These are phyloP conservation scores for Setophaga petechia DNA, from an alignment of 2,113 vertebrate species.

Conservation along the genomic window DNA sequence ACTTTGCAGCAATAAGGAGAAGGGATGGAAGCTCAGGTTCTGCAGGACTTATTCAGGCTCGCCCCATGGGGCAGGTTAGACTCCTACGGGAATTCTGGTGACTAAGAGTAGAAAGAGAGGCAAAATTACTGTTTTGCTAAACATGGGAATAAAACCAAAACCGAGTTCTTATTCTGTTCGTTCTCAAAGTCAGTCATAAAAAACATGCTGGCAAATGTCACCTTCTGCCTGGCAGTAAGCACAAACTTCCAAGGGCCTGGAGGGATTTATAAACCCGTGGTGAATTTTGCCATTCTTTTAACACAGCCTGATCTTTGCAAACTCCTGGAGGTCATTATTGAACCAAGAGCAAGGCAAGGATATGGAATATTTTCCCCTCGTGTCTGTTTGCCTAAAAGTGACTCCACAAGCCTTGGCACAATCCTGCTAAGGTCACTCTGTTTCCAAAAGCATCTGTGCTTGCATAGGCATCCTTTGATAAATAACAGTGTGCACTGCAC, in stretches of 20 bases:
- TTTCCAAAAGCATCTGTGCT: constrained; percentile 46
- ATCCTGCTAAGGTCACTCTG: constrained; percentile 26
- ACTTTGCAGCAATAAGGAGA: neutral
- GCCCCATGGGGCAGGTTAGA: neutral
- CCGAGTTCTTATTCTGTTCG: neutral
- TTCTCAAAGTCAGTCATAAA: constrained; percentile 38
- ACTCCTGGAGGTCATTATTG: neutral
- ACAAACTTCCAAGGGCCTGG: constrained; percentile 40
- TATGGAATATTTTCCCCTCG: neutral
- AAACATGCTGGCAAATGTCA: constrained; percentile 46
- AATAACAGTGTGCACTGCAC: neutral
- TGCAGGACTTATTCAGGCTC: neutral
- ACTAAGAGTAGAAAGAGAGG: neutral
- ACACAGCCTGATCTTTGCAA: neutral
- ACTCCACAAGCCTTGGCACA: constrained; percentile 26
- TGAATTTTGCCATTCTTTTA: constrained; percentile 44
- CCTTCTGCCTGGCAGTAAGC: constrained; percentile 46
- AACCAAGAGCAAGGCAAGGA: constrained; percentile 17
- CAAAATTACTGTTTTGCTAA: constrained; percentile 40
- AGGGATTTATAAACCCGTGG: constrained; percentile 11
- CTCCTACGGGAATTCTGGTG: neutral
- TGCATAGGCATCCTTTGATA: constrained; percentile 22
- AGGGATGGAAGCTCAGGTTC: neutral
- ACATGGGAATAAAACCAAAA: neutral
- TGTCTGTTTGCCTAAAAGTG: neutral